A percentile compares a stretch with the other conserved stretches of the same genome.
Conservation (phyloP, 2,888 invertebrate species). For the Dendrolimus pini region DNA sequence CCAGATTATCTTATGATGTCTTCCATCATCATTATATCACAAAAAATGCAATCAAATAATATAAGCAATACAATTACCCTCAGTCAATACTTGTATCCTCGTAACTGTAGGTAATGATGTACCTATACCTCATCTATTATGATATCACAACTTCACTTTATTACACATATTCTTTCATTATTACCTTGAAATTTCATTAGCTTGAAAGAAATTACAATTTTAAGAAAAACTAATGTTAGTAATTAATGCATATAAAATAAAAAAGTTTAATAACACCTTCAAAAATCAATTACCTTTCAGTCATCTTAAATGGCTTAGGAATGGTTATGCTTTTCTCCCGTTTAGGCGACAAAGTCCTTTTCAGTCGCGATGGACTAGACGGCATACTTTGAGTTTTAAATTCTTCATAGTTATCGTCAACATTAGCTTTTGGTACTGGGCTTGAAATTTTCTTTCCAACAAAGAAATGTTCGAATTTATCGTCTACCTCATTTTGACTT, state of each 20-base stretch:
- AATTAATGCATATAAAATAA: no score
- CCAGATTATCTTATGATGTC: no score
- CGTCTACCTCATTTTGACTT: conserved; percentile 46
- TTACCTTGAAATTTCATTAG: neutral
- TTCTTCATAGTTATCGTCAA: conserved; percentile 36
- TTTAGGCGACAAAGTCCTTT: conserved; percentile 36
- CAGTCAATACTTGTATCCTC: no score
- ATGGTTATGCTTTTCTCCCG: conserved; percentile 68
- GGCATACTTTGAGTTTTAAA: conserved; percentile 76
- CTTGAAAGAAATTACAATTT: neutral
- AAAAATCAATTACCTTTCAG: conserved; percentile 71
- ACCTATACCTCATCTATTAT: no score
- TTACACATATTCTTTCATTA: no score
- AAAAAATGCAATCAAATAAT: no score
- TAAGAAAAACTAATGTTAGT: neutral
- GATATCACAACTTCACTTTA: no score
- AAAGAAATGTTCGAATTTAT: conserved; percentile 59
- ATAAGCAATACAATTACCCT: no score
- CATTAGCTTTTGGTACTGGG: conserved; percentile 8
- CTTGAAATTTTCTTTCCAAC: conserved; percentile 34
- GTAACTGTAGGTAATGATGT: no score
- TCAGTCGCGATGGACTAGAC: conserved; percentile 69
- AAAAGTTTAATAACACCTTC: no score
- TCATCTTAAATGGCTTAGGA: conserved; percentile 83
- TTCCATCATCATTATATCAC: no score